phyloP scores from a whole-genome alignment of 2,888 invertebrate genomes.

The Phorcus lineatus region DNA sequence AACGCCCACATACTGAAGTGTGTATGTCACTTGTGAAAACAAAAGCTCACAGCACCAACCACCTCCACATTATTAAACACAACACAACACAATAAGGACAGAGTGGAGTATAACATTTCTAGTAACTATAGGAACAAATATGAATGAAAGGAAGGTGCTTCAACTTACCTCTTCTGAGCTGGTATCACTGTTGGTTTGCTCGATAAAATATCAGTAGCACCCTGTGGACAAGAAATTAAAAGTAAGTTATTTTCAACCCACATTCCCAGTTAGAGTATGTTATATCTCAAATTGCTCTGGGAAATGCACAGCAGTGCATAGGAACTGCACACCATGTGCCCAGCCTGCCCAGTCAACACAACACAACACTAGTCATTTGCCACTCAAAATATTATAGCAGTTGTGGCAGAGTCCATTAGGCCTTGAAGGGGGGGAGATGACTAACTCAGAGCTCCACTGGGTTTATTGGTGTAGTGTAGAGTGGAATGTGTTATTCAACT shows the following conservation, averaged over 20 bases:
- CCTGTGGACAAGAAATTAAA: neutral
- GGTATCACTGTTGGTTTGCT: neutral
- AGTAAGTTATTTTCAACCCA: neutral
- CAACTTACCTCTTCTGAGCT: neutral
- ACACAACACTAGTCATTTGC: neutral
- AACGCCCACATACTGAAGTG: too few species aligned
- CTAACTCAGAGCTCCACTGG: neutral
- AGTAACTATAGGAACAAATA: constrained; percentile 10
- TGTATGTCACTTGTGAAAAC: too few species aligned
- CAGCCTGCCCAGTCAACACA: neutral
- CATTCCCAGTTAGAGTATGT: neutral
- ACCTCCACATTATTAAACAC: too few species aligned
- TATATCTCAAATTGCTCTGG: neutral
- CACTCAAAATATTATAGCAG: neutral
- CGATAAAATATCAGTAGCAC: neutral
- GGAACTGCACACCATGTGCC: neutral
- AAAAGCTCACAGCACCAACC: too few species aligned
- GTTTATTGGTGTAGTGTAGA: too few species aligned
- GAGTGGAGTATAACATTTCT: neutral
- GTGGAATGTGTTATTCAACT: too few species aligned
- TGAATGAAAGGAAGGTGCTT: neutral
- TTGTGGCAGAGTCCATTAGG: neutral
- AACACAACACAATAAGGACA: too few species aligned
- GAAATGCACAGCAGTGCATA: neutral
- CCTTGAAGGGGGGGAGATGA: neutral